These are phyloP conservation scores for Erebia palarica DNA, from an alignment of 2,888 invertebrate genomes.

Conservation along the genomic window DNA sequence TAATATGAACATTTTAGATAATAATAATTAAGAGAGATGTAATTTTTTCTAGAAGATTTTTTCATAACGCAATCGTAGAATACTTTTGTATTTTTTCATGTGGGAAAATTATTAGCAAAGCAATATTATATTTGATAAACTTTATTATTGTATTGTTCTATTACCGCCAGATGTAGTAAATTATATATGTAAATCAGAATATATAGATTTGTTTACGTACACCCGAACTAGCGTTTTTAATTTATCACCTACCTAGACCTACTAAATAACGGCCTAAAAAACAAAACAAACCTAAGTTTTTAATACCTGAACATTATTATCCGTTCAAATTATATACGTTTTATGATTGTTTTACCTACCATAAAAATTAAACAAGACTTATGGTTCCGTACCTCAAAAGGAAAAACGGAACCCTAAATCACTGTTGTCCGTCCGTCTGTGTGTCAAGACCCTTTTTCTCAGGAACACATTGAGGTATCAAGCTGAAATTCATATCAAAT, in stretches of 20 bases:
- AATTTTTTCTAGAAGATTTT: constrained; percentile 76
- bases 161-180: constrained; percentile 68
- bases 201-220: constrained; percentile 80
- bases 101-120: constrained; percentile 62
- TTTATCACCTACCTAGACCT: constrained; percentile 27
- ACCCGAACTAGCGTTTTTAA: constrained; percentile 61
- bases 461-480: too few species aligned
- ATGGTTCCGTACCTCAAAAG: too few species aligned
- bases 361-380: too few species aligned
- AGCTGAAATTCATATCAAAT: too few species aligned
- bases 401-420: too few species aligned
- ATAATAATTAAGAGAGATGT: constrained; percentile 61
- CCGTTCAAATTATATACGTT: too few species aligned
- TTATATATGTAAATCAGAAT: constrained; percentile 69
- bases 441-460: too few species aligned
- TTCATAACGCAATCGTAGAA: constrained; percentile 70
- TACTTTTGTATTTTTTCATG: constrained; percentile 81
- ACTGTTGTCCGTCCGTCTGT: too few species aligned
- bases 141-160: constrained; percentile 56
- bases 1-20: constrained; percentile 72
- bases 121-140: constrained; percentile 75
- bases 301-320: too few species aligned
- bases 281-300: too few species aligned
- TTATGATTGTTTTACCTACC: too few species aligned
- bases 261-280: too few species aligned